phyloP scores from a whole-genome alignment of 2,113 vertebrate genomes.

The Tragelaphus strepsiceros region DNA sequence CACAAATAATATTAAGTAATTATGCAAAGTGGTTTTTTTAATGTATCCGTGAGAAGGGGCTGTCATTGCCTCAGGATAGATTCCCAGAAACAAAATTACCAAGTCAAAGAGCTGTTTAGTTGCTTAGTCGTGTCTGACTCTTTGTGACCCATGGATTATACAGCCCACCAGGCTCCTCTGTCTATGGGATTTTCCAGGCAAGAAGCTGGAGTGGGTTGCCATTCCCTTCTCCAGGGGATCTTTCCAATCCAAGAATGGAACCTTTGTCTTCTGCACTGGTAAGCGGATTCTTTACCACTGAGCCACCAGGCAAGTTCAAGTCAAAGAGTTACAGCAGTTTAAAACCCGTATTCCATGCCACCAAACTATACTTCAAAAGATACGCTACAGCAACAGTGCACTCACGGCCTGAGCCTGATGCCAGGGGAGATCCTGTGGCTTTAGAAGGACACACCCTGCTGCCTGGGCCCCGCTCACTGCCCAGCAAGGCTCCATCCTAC shows the following conservation, averaged over 20 bases:
- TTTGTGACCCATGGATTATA: background rate
- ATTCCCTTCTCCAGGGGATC: background rate
- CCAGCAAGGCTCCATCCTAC: background rate
- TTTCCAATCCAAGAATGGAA: background rate
- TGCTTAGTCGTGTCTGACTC: background rate
- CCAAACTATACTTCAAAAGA: background rate
- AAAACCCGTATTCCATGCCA: background rate
- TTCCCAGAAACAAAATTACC: background rate
- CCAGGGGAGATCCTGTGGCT: accelerated
- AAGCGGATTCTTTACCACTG: background rate
- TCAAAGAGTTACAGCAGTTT: background rate
- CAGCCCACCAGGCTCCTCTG: background rate
- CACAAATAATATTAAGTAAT: background rate
- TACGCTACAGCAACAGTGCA: accelerated
- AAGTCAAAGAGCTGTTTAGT: background rate
- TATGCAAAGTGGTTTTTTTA: background rate
- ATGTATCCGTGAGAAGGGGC: background rate
- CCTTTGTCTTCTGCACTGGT: background rate
- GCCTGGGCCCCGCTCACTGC: too few relatives aligned
- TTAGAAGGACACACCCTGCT: background rate
- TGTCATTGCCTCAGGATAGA: background rate
- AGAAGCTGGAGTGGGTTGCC: background rate
- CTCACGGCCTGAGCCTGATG: background rate
- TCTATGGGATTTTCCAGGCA: background rate
- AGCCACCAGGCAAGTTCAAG: background rate